phyloP scores from a whole-genome alignment of 2,113 vertebrate genomes.

The Perca fluviatilis region DNA sequence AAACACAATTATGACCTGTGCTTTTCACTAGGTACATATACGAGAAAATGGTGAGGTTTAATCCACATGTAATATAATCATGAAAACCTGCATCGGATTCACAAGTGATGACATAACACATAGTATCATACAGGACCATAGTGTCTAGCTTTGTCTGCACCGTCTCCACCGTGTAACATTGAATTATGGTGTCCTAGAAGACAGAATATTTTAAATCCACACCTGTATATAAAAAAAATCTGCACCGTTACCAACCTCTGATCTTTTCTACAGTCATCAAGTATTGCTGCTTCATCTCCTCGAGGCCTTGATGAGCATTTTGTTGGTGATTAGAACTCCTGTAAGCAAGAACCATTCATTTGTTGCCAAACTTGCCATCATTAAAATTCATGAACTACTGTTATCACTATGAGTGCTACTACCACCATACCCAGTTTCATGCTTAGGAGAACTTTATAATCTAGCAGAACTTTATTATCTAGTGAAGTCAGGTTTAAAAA shows the following conservation, averaged over 20 bases:
- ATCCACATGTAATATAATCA: background rate
- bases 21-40: background rate
- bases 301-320: constrained; percentile 85
- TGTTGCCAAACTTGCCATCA: background rate
- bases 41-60: background rate
- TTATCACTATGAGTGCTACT: background rate
- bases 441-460: background rate
- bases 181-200: background rate
- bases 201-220: background rate
- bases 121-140: background rate
- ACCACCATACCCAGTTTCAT: background rate
- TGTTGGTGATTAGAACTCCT: constrained; percentile 69
- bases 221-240: background rate
- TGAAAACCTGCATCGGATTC: background rate
- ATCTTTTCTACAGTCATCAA: constrained; percentile 93
- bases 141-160: background rate
- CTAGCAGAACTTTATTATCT: background rate
- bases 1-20: background rate
- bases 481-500: background rate
- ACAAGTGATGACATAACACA: background rate
- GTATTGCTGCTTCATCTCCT: constrained; percentile 95
- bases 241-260: constrained; percentile 82
- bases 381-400: background rate
- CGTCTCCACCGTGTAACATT: background rate
- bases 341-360: constrained; percentile 1